Evolutionary conservation across 2,113 vertebrate species (phyloP).

Genomic region (Stomatorhinus ivindoensis): DNA sequence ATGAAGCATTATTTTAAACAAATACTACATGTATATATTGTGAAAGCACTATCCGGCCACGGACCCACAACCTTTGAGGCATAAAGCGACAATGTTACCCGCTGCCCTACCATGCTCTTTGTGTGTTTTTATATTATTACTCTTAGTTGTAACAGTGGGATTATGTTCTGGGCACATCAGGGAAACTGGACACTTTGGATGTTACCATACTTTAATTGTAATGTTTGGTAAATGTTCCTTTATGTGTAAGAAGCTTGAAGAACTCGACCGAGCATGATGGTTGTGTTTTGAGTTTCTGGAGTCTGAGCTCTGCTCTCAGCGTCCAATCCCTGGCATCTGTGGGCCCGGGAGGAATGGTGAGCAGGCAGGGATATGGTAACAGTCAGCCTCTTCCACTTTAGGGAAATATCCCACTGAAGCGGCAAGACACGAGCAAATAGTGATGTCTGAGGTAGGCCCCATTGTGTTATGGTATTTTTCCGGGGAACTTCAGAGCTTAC

Average conservation of each 20-base stretch:
- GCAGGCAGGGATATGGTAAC: neutral
- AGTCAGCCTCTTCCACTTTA: neutral
- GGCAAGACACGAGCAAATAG: neutral
- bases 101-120: neutral
- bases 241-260: neutral
- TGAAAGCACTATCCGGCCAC: neutral
- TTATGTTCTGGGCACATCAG: neutral
- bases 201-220: neutral
- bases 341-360: neutral
- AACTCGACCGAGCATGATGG: neutral
- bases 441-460: neutral
- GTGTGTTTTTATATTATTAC: neutral
- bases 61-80: neutral
- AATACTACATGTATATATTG: neutral
- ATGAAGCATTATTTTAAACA: neutral
- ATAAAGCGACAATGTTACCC: neutral
- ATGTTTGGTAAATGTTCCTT: neutral
- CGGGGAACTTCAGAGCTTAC: neutral
- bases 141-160: neutral
- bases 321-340: neutral
- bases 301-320: neutral
- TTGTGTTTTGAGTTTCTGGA: neutral
- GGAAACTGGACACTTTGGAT: neutral
- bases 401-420: neutral
- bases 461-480: neutral